Conservation (phyloP, 2,113 vertebrate species). For the Mesembrinibis cayennensis region DNA sequence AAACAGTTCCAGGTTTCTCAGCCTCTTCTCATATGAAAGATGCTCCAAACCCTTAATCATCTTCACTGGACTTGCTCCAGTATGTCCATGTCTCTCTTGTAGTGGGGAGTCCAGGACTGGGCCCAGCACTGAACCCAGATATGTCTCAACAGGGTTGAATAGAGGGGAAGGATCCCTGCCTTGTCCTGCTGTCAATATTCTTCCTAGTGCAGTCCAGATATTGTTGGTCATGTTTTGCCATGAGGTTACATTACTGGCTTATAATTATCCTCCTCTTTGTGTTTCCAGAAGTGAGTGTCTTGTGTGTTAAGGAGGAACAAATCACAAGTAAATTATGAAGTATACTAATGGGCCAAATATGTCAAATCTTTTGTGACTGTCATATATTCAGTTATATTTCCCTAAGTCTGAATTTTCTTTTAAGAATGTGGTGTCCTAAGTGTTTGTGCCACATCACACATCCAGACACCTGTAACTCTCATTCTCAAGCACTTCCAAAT, state of each 20-base stretch:
- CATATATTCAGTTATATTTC: background rate
- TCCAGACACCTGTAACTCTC: background rate
- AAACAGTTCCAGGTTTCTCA: background rate
- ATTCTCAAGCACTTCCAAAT: background rate
- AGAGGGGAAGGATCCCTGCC: background rate
- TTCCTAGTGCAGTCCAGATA: background rate
- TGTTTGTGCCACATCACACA: background rate
- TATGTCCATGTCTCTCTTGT: background rate
- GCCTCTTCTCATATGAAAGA: background rate
- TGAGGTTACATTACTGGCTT: background rate
- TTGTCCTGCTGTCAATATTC: background rate
- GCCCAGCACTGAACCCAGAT: background rate
- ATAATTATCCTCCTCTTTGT: background rate
- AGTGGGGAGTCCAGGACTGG: background rate
- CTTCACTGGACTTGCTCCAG: background rate
- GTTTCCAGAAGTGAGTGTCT: background rate
- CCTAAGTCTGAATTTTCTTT: background rate
- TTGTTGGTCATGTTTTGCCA: background rate
- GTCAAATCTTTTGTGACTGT: background rate
- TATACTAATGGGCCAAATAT: background rate
- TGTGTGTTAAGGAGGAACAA: background rate
- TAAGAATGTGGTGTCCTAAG: background rate
- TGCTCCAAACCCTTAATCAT: background rate
- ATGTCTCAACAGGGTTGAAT: background rate
- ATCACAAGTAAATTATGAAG: background rate